Evolutionary conservation across 2,888 invertebrate genomes (phyloP).

Genomic region (Erebia palarica): DNA sequence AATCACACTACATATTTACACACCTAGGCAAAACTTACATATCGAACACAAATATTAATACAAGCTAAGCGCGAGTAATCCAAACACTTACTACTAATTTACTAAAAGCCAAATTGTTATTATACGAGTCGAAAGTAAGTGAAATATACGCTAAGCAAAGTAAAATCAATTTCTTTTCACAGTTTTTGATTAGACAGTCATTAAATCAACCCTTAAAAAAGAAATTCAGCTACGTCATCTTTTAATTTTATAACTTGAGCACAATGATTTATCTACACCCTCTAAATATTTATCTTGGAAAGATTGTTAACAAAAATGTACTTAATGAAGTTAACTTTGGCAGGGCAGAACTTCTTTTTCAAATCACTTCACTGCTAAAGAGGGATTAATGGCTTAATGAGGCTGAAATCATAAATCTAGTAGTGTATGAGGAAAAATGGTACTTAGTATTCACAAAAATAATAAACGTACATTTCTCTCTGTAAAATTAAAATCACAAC

Average conservation of each 20-base stretch:
- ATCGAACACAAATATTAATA: neutral
- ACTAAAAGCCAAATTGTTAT: conserved; percentile 3
- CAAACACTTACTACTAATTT: neutral
- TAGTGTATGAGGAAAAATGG: neutral
- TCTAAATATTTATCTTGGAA: conserved; percentile 65
- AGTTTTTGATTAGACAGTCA: neutral
- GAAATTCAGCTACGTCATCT: conserved; percentile 17
- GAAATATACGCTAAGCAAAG: neutral
- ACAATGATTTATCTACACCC: conserved; percentile 63
- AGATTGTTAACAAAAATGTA: conserved; percentile 48
- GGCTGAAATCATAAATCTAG: neutral
- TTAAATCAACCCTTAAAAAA: conserved; percentile 13
- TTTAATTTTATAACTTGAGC: conserved; percentile 12
- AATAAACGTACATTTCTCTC: neutral
- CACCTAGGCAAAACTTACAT: too few species aligned
- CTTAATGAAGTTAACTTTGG: conserved; percentile 61
- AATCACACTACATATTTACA: too few species aligned
- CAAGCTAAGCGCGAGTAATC: neutral
- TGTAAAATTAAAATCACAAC: neutral
- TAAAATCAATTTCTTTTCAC: neutral
- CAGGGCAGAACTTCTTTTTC: conserved; percentile 62
- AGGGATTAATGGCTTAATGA: conserved; percentile 61
- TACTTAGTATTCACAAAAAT: neutral
- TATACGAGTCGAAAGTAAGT: neutral
- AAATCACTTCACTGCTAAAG: conserved; percentile 66